phyloP scores from a whole-genome alignment of 2,797 vertebrate genomes.

The Microctenopoma lineatum region DNA sequence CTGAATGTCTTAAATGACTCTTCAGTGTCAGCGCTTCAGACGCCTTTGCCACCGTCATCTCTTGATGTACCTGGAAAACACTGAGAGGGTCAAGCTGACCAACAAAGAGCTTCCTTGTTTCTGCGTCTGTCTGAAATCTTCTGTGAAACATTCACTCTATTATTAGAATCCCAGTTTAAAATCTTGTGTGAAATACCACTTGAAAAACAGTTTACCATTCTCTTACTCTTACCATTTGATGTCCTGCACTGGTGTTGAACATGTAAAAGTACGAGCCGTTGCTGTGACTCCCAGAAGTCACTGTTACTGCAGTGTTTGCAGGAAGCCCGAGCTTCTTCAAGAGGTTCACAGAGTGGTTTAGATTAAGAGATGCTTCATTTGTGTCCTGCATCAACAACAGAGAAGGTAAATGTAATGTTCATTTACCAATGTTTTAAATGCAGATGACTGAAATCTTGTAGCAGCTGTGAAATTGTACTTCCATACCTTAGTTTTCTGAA shows the following conservation, averaged over 20 bases:
- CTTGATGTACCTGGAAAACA: slow-evolving; percentile 78
- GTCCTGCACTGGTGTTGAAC: slow-evolving; percentile 69
- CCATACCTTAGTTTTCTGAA: slow-evolving; percentile 75
- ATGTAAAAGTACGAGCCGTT: slow-evolving; percentile 65
- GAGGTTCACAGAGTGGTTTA: slow-evolving; percentile 80
- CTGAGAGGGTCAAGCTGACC: slow-evolving; percentile 5
- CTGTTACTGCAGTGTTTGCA: slow-evolving; percentile 57
- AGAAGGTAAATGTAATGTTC: not conserved
- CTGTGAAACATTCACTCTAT: not conserved
- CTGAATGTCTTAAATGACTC: slow-evolving; percentile 79
- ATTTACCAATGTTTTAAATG: not conserved
- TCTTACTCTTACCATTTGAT: slow-evolving; percentile 75
- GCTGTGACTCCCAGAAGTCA: slow-evolving; percentile 64
- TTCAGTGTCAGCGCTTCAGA: slow-evolving; percentile 61
- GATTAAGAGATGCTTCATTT: slow-evolving; percentile 66
- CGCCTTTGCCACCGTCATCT: slow-evolving; percentile 69
- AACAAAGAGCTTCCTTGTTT: not conserved
- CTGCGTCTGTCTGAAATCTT: not conserved
- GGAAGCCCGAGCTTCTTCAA: slow-evolving; percentile 79
- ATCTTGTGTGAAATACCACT: not conserved
- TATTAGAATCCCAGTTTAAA: not conserved
- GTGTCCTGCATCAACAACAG: slow-evolving; percentile 67
- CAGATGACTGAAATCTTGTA: not conserved
- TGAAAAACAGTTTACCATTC: not conserved
- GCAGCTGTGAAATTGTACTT: not conserved